A percentile compares a stretch with the other conserved stretches of the same genome.
Conservation (phyloP, 2,797 vertebrate species). For the Martes flavigula region DNA sequence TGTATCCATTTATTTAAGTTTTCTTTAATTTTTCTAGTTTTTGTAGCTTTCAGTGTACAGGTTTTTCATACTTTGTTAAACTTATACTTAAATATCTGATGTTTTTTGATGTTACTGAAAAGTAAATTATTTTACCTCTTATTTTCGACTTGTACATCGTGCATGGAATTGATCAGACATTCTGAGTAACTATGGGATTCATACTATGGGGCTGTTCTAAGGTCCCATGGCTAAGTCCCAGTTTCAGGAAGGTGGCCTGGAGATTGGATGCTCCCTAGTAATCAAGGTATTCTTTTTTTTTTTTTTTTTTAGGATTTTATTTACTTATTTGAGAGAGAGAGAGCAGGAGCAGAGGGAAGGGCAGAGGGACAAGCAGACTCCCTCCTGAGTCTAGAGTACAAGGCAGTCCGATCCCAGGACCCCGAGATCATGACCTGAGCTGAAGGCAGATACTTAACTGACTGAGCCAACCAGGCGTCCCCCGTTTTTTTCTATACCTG, state of each 20-base stretch:
- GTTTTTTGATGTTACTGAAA: neutral
- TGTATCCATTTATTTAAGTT: neutral
- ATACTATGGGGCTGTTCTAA: neutral
- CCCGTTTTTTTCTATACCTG: neutral
- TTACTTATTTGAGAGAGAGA: neutral
- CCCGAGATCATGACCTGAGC: neutral
- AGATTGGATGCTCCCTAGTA: neutral
- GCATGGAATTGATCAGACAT: neutral
- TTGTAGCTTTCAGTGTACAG: neutral
- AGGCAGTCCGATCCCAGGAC: neutral
- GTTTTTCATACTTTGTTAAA: neutral
- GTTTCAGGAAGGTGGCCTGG: neutral
- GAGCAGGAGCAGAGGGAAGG: neutral
- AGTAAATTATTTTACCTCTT: neutral
- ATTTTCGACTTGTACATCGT: neutral
- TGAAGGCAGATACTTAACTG: neutral
- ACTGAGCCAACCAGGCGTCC: neutral
- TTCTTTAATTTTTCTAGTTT: neutral
- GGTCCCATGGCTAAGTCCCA: neutral
- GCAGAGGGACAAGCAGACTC: neutral
- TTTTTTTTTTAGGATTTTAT: neutral
- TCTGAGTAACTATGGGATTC: neutral
- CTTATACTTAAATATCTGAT: neutral
- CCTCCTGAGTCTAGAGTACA: neutral
- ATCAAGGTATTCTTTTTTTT: neutral